These are phyloP conservation scores for Luidia sarsii DNA, from an alignment of 53 echinoderm and acorn worm genomes.

Conservation along the genomic window DNA sequence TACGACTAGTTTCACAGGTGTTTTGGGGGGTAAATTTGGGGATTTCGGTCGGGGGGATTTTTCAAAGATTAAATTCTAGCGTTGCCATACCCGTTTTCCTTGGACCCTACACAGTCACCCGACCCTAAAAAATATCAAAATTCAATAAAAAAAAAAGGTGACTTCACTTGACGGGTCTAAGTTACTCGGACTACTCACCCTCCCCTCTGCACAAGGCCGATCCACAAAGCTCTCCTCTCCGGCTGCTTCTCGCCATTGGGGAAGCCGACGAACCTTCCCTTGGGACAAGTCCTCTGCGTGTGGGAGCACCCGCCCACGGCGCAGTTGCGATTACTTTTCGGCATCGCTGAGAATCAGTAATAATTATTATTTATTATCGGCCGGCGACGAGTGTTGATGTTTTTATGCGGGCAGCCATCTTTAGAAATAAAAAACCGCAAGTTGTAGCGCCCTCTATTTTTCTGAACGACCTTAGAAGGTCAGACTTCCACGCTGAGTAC, in stretches of 20 bases:
- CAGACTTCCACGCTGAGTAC: too few species aligned
- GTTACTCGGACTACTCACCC: too few species aligned
- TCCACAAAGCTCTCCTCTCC: conserved; percentile 27
- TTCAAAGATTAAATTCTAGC: too few species aligned
- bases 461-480: too few species aligned
- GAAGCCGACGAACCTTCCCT: conserved; percentile 39
- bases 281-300: conserved; percentile 46
- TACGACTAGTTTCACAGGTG: too few species aligned
- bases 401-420: neutral
- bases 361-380: neutral
- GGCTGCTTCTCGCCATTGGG: conserved; percentile 36
- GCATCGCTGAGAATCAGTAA: neutral
- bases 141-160: neutral
- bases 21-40: too few species aligned
- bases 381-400: neutral
- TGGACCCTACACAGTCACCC: too few species aligned
- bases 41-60: too few species aligned
- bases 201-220: conserved; percentile 31
- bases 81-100: too few species aligned
- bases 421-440: too few species aligned
- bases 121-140: too few species aligned
- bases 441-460: too few species aligned
- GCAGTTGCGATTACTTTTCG: conserved; percentile 48
- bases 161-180: neutral
- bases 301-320: conserved; percentile 46